These are phyloP conservation scores for Drosophila diplacantha DNA, from an alignment of 2,888 invertebrate species.

Conservation along the genomic window DNA sequence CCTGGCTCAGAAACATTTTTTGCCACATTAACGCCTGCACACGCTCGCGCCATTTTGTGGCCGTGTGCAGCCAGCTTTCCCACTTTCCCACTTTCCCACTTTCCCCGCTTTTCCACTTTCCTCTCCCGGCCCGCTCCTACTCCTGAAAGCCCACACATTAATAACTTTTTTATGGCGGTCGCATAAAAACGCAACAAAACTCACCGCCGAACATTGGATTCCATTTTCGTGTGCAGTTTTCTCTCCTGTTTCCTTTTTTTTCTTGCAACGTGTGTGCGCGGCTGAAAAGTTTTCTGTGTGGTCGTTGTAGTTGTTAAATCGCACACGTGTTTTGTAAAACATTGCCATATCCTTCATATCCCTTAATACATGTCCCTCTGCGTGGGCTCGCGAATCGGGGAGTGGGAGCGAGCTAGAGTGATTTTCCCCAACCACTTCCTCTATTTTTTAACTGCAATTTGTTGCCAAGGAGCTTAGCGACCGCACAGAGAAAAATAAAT, in stretches of 20 bases:
- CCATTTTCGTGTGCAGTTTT: slow-evolving; percentile 37
- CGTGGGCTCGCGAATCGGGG: slow-evolving; percentile 23
- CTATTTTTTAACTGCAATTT: slow-evolving; percentile 66
- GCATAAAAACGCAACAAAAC: slow-evolving; percentile 67
- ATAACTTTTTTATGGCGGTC: slow-evolving; percentile 69
- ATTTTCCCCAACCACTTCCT: slow-evolving; percentile 41
- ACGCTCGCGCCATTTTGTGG: slow-evolving; percentile 66
- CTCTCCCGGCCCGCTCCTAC: slow-evolving; percentile 6
- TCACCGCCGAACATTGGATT: slow-evolving; percentile 46
- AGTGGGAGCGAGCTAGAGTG: slow-evolving; percentile 38
- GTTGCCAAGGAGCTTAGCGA: slow-evolving; percentile 62
- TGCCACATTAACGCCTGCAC: slow-evolving; percentile 71
- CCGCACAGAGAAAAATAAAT: neutral
- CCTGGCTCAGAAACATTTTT: slow-evolving; percentile 63
- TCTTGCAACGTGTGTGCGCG: slow-evolving; percentile 1
- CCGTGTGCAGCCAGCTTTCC: slow-evolving; percentile 35
- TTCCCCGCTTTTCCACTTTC: slow-evolving; percentile 4
- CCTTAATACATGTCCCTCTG: slow-evolving; percentile 52
- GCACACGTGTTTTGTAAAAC: slow-evolving; percentile 69
- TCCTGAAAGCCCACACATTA: slow-evolving; percentile 48
- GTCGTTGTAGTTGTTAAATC: slow-evolving; percentile 67
- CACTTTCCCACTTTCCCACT: slow-evolving; percentile 8
- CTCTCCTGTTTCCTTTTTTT: neutral
- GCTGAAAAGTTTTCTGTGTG: slow-evolving; percentile 30
- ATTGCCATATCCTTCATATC: slow-evolving; percentile 63